Evolutionary conservation across 2,797 vertebrate species (phyloP).

Genomic region (Lindbergichthys nudifrons): DNA sequence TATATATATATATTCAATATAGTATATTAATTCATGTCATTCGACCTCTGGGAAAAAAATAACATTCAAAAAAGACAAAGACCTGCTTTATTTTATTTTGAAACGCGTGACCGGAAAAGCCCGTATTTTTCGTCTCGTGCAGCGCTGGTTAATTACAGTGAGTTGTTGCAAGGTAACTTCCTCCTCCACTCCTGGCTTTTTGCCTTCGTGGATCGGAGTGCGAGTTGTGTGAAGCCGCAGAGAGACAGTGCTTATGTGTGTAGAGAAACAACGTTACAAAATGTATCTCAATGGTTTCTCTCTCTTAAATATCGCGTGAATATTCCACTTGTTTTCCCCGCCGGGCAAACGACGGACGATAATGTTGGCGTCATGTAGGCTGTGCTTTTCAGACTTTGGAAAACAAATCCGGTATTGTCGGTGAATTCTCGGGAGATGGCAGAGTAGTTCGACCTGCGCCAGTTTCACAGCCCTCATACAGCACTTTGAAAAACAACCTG

Average conservation of each 20-base stretch:
- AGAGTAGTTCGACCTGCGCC: slow-evolving; percentile 67
- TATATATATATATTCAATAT: too few relatives aligned
- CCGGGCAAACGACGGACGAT: slow-evolving; percentile 37
- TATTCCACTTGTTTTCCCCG: slow-evolving; percentile 32
- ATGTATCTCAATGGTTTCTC: slow-evolving; percentile 28
- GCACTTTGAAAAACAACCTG: slow-evolving; percentile 58
- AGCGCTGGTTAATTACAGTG: slow-evolving; percentile 42
- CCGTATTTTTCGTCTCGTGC: slow-evolving; percentile 15
- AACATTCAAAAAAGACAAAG: neutral
- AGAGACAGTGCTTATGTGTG: slow-evolving; percentile 13
- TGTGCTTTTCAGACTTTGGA: slow-evolving; percentile 70
- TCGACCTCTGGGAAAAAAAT: neutral
- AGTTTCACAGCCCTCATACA: slow-evolving; percentile 35
- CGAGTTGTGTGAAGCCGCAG: slow-evolving; percentile 39
- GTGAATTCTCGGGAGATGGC: slow-evolving; percentile 77
- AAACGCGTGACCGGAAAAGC: slow-evolving; percentile 62
- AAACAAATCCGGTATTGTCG: slow-evolving; percentile 73
- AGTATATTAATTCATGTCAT: neutral
- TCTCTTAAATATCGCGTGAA: slow-evolving; percentile 34
- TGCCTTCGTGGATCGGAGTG: slow-evolving; percentile 42
- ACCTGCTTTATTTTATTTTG: slow-evolving; percentile 53
- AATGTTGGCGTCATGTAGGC: slow-evolving; percentile 71
- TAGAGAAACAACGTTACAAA: slow-evolving; percentile 17
- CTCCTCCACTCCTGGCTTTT: slow-evolving; percentile 64
- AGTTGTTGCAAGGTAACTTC: slow-evolving; percentile 73